Conservation (phyloP, 2,797 vertebrate species). For the Arnoldichthys spilopterus region DNA sequence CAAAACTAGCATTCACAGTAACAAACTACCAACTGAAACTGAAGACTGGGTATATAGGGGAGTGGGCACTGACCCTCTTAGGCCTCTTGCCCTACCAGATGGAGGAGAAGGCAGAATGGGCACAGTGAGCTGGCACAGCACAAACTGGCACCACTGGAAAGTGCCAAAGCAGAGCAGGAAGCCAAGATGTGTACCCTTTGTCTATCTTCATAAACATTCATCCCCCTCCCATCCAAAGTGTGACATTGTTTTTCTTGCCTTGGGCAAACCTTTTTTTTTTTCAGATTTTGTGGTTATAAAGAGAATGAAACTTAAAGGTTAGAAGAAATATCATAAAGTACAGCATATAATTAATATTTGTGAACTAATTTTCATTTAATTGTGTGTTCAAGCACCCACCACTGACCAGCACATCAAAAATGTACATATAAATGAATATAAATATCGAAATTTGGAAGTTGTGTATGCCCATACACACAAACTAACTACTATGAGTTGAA, state of each 20-base stretch:
- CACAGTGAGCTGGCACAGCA: conserved; percentile 51
- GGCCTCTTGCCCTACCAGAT: conserved; percentile 61
- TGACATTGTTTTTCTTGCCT: conserved; percentile 48
- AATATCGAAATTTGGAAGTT: neutral
- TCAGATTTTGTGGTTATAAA: conserved; percentile 9
- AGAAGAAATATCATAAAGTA: neutral
- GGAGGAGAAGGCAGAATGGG: conserved; percentile 58
- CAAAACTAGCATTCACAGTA: conserved; percentile 27
- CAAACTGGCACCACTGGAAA: conserved; percentile 59
- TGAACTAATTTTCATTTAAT: neutral
- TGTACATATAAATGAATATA: neutral
- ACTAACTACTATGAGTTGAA: neutral
- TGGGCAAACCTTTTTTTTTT: conserved; percentile 36
- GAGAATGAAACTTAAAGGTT: neutral
- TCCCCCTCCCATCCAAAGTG: conserved; percentile 44
- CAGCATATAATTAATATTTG: neutral
- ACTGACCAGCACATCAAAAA: neutral
- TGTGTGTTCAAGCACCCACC: neutral
- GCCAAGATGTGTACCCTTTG: conserved; percentile 64
- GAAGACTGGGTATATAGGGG: conserved; percentile 47
- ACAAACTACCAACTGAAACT: conserved; percentile 39
- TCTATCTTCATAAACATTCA: conserved; percentile 59
- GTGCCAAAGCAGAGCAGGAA: conserved; percentile 60
- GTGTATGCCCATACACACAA: neutral
- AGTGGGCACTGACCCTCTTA: conserved; percentile 57